Evolutionary conservation across 2,113 vertebrate species (phyloP).

Genomic region (Azemiops feae): DNA sequence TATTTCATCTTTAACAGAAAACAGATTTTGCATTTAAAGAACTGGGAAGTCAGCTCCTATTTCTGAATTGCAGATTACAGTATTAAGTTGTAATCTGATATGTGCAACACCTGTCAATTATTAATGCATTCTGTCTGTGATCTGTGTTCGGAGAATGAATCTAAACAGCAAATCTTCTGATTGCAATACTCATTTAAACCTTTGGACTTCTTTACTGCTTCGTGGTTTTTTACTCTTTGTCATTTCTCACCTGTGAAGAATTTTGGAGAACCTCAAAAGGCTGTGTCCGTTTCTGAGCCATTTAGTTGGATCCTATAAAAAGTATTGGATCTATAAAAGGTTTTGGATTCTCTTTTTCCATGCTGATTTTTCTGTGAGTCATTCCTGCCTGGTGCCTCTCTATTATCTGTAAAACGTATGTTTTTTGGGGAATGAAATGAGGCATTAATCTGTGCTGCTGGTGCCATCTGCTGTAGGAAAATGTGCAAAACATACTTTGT

Average conservation of each 20-base stretch:
- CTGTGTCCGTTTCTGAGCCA: background rate
- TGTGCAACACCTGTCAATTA: background rate
- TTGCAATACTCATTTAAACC: background rate
- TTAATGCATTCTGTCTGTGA: background rate
- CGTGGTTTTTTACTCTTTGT: background rate
- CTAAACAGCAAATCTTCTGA: background rate
- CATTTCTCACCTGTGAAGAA: background rate
- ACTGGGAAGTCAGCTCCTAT: background rate
- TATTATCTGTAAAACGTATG: background rate
- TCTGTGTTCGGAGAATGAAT: background rate
- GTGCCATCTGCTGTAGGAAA: slow-evolving; percentile 67
- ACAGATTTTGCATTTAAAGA: background rate
- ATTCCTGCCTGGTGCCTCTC: background rate
- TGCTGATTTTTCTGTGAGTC: background rate
- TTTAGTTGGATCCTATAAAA: background rate
- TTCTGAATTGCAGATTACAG: background rate
- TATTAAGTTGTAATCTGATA: background rate
- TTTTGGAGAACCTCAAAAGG: background rate
- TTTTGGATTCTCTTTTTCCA: background rate
- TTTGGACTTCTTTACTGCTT: background rate
- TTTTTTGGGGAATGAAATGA: slow-evolving; percentile 1
- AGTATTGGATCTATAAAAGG: background rate
- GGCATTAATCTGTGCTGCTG: slow-evolving; percentile 44
- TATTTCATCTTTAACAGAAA: background rate
- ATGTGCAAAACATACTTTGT: background rate